A percentile compares a stretch with the other conserved stretches of the same genome.
Conservation (phyloP, 1,140 invertebrate genomes). For the Zaprionus capensis region DNA sequence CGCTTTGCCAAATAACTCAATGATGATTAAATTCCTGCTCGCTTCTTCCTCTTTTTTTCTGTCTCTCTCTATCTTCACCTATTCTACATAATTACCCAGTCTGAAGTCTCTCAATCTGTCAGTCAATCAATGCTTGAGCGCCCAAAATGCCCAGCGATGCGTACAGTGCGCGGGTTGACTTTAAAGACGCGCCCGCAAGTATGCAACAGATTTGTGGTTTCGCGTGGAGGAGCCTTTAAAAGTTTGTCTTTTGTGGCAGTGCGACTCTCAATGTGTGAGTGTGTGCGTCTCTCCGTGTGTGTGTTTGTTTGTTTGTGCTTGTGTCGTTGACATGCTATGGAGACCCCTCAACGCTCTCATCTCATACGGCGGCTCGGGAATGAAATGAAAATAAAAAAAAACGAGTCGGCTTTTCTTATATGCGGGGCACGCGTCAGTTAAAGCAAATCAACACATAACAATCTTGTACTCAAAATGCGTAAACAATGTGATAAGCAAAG, state of each 20-base stretch:
- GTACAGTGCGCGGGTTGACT: slow-evolving; percentile 52
- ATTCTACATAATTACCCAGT: slow-evolving; percentile 24
- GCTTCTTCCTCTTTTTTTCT: neutral
- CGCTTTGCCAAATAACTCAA: neutral
- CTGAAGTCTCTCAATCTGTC: slow-evolving; percentile 23
- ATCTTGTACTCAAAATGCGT: slow-evolving; percentile 83
- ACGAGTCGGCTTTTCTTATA: slow-evolving; percentile 64
- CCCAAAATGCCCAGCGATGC: slow-evolving; percentile 32
- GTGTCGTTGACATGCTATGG: slow-evolving; percentile 60
- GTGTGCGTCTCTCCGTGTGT: slow-evolving; percentile 11
- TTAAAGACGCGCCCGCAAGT: slow-evolving; percentile 73
- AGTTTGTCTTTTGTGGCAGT: slow-evolving; percentile 42
- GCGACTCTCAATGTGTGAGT: neutral
- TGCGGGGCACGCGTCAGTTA: slow-evolving; percentile 80
- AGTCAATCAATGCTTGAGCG: slow-evolving; percentile 64
- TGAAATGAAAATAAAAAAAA: slow-evolving; percentile 60
- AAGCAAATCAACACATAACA: slow-evolving; percentile 82
- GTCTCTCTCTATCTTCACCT: neutral
- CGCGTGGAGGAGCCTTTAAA: slow-evolving; percentile 46
- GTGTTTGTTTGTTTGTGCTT: slow-evolving; percentile 48
- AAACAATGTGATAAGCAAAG: slow-evolving; percentile 80
- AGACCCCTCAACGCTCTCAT: slow-evolving; percentile 28
- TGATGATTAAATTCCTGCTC: neutral
- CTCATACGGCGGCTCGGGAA: slow-evolving; percentile 57
- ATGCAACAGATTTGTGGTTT: slow-evolving; percentile 78